Percentiles rank a stretch among this genome's conserved stretches.
These are phyloP conservation scores for Calliphora vicina DNA, from an alignment of 1,140 invertebrate genomes.

Conservation along the genomic window DNA sequence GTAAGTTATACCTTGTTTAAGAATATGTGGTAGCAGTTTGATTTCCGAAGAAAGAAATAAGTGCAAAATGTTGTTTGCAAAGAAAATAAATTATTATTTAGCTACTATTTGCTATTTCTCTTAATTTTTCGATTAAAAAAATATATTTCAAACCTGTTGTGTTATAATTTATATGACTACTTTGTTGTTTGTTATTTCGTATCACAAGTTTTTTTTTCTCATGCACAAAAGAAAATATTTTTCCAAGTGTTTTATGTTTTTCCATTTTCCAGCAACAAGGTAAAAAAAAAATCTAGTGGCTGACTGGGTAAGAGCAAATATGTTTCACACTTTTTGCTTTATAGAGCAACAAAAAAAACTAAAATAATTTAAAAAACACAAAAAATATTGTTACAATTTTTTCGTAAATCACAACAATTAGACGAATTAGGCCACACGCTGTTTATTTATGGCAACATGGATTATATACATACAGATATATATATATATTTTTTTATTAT, in stretches of 20 bases:
- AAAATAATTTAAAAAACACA: neutral
- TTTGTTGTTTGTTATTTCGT: neutral
- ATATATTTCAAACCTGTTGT: conserved; percentile 28
- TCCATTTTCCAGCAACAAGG: neutral
- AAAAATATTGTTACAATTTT: conserved; percentile 25
- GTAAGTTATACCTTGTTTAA: neutral
- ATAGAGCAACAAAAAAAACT: neutral
- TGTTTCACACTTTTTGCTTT: conserved; percentile 27
- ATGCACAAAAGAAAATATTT: conserved; percentile 19
- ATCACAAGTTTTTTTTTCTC: neutral
- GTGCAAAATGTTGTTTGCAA: neutral
- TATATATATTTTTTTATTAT: neutral
- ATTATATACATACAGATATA: neutral
- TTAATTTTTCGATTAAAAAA: conserved; percentile 19
- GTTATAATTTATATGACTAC: conserved; percentile 15
- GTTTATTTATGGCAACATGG: conserved; percentile 25
- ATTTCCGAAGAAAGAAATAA: neutral
- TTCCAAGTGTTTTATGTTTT: neutral
- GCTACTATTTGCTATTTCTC: neutral
- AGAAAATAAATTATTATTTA: conserved; percentile 14
- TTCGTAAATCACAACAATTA: conserved; percentile 24
- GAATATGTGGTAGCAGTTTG: neutral
- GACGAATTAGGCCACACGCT: conserved; percentile 30
- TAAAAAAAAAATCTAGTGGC: neutral
- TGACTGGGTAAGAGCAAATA: neutral